Conservation (phyloP, 2,888 invertebrate genomes). For the Ophion costatus region DNA sequence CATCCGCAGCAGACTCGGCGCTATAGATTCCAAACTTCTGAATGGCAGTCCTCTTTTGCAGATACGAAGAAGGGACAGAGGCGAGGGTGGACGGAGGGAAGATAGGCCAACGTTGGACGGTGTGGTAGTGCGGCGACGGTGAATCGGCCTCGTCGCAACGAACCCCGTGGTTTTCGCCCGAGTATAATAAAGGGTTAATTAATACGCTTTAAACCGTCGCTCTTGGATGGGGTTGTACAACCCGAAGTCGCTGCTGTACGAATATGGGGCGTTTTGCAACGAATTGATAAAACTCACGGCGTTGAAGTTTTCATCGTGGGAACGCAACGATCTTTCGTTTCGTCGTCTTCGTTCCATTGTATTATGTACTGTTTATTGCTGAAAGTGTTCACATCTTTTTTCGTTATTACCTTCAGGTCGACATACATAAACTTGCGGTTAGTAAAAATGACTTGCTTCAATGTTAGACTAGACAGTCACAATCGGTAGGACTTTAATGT, state of each 20-base stretch:
- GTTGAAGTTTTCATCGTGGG: slow-evolving; percentile 41
- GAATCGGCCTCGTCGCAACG: slow-evolving; percentile 80
- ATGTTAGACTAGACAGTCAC: too few relatives aligned
- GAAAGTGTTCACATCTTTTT: too few relatives aligned
- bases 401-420: too few relatives aligned
- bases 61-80: slow-evolving; percentile 53
- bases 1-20: slow-evolving; percentile 66
- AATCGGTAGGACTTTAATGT: too few relatives aligned
- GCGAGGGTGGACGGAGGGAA: background rate
- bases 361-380: too few relatives aligned
- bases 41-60: slow-evolving; percentile 36
- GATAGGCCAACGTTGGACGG: slow-evolving; percentile 58
- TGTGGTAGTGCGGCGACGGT: slow-evolving; percentile 65
- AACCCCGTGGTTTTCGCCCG: slow-evolving; percentile 79
- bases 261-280: slow-evolving; percentile 11
- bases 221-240: slow-evolving; percentile 67
- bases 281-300: slow-evolving; percentile 13
- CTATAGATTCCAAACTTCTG: slow-evolving; percentile 45
- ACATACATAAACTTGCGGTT: too few relatives aligned
- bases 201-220: slow-evolving; percentile 81
- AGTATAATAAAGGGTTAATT: slow-evolving; percentile 83
- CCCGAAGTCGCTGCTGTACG: slow-evolving; percentile 25
- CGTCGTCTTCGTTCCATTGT: too few relatives aligned
- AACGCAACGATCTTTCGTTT: background rate
- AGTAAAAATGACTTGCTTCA: too few relatives aligned